Base-by-base conservation (phyloP, 1,140 invertebrate species). In the Drosophila lacteicornis region DNA sequence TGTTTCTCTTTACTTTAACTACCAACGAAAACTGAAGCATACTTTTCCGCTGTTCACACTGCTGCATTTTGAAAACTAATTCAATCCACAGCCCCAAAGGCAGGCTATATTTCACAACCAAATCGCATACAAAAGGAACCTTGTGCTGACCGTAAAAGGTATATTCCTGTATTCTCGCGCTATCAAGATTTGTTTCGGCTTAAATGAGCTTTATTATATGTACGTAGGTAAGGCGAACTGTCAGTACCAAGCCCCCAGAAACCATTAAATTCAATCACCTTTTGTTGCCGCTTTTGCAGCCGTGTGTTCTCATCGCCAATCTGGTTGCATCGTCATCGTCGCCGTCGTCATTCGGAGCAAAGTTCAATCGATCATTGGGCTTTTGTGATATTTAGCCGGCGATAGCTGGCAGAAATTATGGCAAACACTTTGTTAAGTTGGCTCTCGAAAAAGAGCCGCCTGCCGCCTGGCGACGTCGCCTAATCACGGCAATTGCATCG, bases 361-460 rank as follows among this genome's bases (percentile, higher is more conserved):
- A 88, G 85, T 88, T 88, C 84, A 90, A 88, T 88, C 84, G 84
- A 88, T 88, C 85, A 88, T 90, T 88, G 63, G 33, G 66, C 40
- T 60, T 60, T 60, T 76, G 51, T 53, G 83, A 87, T 87, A 87
- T 87, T 88, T 88, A 87, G 84, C 69, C 25, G 73, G 74, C 78
- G 84, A 88, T 88, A 88, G 85, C 80, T 81, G 42, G 15, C 80
- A 81, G 82, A 56, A 88, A 88, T 88, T 88, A 88, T 88, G 85
- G 84, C 84, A 88, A 88, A 82, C 84, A 90, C 80, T 88, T 88
- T 88, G 84, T 88, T 88, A 88, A 90, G 47, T 38, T 65, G 53
- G 43, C 59, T 55, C 38, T 51, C 51, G 30, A 50, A 75, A 66
- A 50, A 55, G 22, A 25, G 22, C 22, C 22, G 22, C 17, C 33